These are phyloP conservation scores for Pseudobourletiella spinata DNA, from an alignment of 1,140 invertebrate genomes.

Conservation along the genomic window DNA sequence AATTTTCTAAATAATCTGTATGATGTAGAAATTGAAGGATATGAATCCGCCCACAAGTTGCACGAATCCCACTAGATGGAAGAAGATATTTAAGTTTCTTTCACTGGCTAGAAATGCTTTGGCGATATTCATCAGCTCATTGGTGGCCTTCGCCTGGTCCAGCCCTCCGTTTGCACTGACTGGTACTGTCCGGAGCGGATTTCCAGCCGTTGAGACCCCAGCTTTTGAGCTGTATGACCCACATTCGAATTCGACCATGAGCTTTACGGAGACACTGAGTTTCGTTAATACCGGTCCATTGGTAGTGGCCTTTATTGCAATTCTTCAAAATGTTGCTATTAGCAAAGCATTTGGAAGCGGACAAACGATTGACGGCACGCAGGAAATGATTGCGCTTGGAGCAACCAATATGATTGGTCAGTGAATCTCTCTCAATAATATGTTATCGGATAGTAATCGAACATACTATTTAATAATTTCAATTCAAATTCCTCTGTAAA, in stretches of 20 bases:
- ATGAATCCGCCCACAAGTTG: background rate
- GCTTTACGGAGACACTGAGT: conserved; percentile 59
- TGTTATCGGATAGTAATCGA: too few relatives aligned
- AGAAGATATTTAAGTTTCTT: conserved; percentile 38
- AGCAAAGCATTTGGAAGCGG: conserved; percentile 36
- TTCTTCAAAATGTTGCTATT: too few relatives aligned
- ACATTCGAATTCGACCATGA: background rate
- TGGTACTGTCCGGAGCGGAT: conserved; percentile 50
- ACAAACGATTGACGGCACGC: too few relatives aligned
- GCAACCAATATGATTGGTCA: background rate
- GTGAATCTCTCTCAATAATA: too few relatives aligned
- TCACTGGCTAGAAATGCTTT: conserved; percentile 44
- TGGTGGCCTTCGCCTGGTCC: conserved; percentile 50
- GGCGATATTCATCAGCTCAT: conserved; percentile 49
- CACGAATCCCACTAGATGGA: conserved; percentile 11
- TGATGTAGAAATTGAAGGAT: too few relatives aligned
- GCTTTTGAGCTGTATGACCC: conserved; percentile 45
- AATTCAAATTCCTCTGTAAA: too few relatives aligned
- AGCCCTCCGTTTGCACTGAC: conserved; percentile 53
- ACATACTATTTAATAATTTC: too few relatives aligned
- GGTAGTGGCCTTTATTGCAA: conserved; percentile 45
- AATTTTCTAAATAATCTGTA: background rate
- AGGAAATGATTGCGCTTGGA: too few relatives aligned
- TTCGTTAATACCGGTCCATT: conserved; percentile 63
- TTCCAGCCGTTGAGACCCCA: conserved; percentile 53